These are phyloP conservation scores for Peromyscus polionotus DNA, from an alignment of 2,113 vertebrate species.

Conservation along the genomic window DNA sequence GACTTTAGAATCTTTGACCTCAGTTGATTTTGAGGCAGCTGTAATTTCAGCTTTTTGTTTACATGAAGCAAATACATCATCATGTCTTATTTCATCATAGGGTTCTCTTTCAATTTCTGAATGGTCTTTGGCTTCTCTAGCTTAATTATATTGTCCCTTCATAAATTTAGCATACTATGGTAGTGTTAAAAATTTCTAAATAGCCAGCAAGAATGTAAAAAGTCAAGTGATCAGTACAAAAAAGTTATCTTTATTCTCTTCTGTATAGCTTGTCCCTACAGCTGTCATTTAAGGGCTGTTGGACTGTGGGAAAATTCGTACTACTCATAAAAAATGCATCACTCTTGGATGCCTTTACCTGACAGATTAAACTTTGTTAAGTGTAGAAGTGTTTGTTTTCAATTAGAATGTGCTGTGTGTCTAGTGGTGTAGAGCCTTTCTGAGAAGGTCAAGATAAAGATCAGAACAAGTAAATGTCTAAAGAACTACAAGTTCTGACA, in stretches of 20 bases:
- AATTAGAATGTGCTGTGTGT: conserved; percentile 51
- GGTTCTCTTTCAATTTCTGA: neutral
- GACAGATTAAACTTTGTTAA: conserved; percentile 67
- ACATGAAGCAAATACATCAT: neutral
- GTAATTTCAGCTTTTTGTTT: neutral
- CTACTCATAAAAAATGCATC: neutral
- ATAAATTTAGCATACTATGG: neutral
- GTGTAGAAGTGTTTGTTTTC: conserved; percentile 74
- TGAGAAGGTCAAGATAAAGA: neutral
- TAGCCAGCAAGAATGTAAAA: neutral
- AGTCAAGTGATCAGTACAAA: neutral
- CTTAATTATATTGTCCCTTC: neutral
- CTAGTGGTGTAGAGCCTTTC: neutral
- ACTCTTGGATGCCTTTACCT: neutral
- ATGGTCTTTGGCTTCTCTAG: neutral
- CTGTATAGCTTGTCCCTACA: neutral
- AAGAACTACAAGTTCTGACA: neutral
- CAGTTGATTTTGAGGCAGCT: neutral
- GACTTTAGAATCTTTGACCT: too few relatives aligned
- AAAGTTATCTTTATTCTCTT: neutral
- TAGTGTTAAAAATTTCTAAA: neutral
- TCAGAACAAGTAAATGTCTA: neutral
- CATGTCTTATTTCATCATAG: neutral
- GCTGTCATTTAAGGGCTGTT: neutral
- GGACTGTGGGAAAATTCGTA: neutral